Evolutionary conservation across 2,888 invertebrate species (phyloP), one percentile per base, ranked within the genome.

Genomic region (Dioctria linearis): DNA sequence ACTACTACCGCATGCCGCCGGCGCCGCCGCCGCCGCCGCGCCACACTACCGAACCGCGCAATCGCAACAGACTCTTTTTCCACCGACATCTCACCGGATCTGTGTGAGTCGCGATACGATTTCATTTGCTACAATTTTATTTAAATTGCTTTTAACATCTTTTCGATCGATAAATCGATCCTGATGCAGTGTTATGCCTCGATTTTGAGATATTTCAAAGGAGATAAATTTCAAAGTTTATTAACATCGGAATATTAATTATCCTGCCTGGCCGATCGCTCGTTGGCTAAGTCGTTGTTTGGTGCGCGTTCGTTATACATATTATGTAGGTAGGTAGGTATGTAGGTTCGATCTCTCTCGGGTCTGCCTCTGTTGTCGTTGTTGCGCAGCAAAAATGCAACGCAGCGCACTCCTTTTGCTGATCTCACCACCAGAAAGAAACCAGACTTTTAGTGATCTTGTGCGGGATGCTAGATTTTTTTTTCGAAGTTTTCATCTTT

Each of bases 141-240:
- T 79, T 69, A 67, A 79, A 79, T 79, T 79, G 79, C 79, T 79
- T 79, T 79, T 79, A 79, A 79, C 79, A 79, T 79, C 79, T 79
- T 43, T 67, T 67, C 57, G 43, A 67, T 79, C 79, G 79, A 79
- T 79, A 79, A 79, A 79, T 67, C 79, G 79, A 67, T 69, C 43
- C 67, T 79, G 78, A 67, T 79, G 57, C 66, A 57, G 66, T 67
- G 57, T 79, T 79, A 66, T 67, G 42, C 54, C 8, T 78, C 76
- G 76, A 76, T 76, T 78, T 67, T 78, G 66, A 79, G 79, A 79
- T 79, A 79, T 69, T 57, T 69, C 67, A 54, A 39, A 66, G 54
- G 37, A 79, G 79, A 79, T 79, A 79, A 79, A 79, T 79, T 79
- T 79, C 79, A 79, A 79, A 79, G 79, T 79, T 79, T 67, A 79